phyloP scores from a whole-genome alignment of 2,888 invertebrate species.

The Chrysodeixis includens region DNA sequence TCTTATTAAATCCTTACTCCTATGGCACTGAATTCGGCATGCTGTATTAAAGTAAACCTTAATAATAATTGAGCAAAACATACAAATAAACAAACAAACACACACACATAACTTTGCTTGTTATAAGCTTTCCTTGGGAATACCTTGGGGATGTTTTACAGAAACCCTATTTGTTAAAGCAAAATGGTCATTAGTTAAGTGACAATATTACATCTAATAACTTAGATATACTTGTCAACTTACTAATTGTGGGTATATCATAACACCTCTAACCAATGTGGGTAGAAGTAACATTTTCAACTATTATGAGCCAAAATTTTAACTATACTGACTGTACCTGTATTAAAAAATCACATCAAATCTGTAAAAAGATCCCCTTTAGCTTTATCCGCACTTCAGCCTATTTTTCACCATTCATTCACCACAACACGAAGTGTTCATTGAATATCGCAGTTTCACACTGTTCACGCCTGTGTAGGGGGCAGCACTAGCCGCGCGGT shows the following conservation, averaged over 20 bases:
- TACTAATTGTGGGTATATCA: not conserved
- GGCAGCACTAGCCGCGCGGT: slow-evolving; percentile 76
- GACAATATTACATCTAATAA: not conserved
- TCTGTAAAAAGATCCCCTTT: not conserved
- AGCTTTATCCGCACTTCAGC: not conserved
- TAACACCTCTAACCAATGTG: not conserved
- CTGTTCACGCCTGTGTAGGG: slow-evolving; percentile 64
- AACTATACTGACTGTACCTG: no score
- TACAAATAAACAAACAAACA: slow-evolving; percentile 1
- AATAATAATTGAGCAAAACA: slow-evolving; percentile 32
- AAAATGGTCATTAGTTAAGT: not conserved
- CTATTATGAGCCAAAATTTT: not conserved
- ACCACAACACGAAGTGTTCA: not conserved
- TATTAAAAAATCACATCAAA: no score
- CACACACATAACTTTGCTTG: not conserved
- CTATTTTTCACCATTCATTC: not conserved
- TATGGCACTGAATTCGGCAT: slow-evolving; percentile 25
- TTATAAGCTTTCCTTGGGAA: not conserved
- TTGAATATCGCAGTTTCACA: slow-evolving; percentile 10
- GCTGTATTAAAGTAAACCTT: slow-evolving; percentile 10
- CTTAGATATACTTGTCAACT: slow-evolving; percentile 4
- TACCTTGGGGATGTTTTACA: slow-evolving; percentile 3
- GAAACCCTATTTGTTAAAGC: not conserved
- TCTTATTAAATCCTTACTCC: not conserved
- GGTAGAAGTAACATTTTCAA: no score